A percentile compares a stretch with the other conserved stretches of the same genome.
These are phyloP conservation scores for Pteronotus mesoamericanus DNA, from an alignment of 2,797 vertebrate species.

Conservation along the genomic window DNA sequence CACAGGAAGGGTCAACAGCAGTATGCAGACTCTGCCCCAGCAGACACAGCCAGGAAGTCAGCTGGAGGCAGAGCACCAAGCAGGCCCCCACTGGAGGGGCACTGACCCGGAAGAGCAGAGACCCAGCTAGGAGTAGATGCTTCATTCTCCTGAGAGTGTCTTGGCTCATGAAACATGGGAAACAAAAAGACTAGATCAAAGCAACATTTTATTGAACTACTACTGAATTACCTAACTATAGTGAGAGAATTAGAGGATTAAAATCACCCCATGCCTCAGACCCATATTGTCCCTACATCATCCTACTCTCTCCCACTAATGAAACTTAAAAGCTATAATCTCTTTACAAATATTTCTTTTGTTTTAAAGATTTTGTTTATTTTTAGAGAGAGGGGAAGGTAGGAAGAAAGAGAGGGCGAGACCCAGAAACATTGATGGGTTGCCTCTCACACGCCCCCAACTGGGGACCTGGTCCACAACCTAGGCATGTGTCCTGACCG, in stretches of 20 bases:
- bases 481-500: too few relatives aligned
- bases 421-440: too few relatives aligned
- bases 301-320: background rate
- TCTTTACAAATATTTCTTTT: background rate
- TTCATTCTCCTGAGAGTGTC: background rate
- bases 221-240: background rate
- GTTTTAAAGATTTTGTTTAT: too few relatives aligned
- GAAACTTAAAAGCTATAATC: background rate
- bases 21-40: fast-evolving
- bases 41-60: background rate
- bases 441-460: too few relatives aligned
- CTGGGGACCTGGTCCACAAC: too few relatives aligned
- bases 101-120: background rate
- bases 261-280: background rate
- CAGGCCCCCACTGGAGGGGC: background rate
- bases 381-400: too few relatives aligned
- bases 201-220: background rate
- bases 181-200: background rate
- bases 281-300: background rate
- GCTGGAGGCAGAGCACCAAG: background rate
- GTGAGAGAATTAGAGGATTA: background rate
- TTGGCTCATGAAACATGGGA: background rate
- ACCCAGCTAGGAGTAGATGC: background rate
- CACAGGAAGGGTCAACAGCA: background rate
- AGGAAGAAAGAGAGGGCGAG: too few relatives aligned